Percentiles rank a stretch among this genome's conserved stretches.
phyloP scores from a whole-genome alignment of 2,888 invertebrate species.

The Drosophila buzzatii region DNA sequence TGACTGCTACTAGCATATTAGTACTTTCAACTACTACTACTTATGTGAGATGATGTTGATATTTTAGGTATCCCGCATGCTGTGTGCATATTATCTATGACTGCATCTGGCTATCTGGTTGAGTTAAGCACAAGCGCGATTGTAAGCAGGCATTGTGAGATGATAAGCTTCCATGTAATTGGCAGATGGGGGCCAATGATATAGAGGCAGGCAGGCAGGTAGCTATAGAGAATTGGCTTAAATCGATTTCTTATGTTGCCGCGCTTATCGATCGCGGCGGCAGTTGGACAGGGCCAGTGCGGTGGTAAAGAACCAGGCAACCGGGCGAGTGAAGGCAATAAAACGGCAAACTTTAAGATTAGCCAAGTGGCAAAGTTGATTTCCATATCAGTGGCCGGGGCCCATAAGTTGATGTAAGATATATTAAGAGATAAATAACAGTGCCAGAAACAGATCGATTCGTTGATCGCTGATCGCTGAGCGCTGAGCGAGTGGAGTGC shows the following conservation, averaged over 20 bases:
- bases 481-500: constrained; percentile 36
- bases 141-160: constrained; percentile 59
- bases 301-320: not conserved
- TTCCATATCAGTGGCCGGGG: constrained; percentile 62
- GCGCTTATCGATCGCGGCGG: constrained; percentile 41
- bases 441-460: constrained; percentile 66
- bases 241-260: constrained; percentile 79
- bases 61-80: constrained; percentile 16
- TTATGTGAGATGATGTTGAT: constrained; percentile 2
- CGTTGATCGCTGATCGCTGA: constrained; percentile 25
- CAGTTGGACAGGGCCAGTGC: constrained; percentile 2
- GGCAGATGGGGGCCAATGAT: constrained; percentile 49
- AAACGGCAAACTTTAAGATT: constrained; percentile 61
- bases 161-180: constrained; percentile 74
- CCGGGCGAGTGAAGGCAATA: constrained; percentile 3
- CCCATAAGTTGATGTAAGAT: constrained; percentile 77
- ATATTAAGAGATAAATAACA: constrained; percentile 71
- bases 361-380: constrained; percentile 76
- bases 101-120: constrained; percentile 66
- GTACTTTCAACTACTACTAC: not conserved
- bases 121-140: constrained; percentile 68
- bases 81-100: constrained; percentile 36
- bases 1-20: not conserved
- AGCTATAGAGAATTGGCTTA: constrained; percentile 47
- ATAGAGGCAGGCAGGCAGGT: constrained; percentile 25